Evolutionary conservation across 2,888 invertebrate species (phyloP).

Genomic region (Phania funesta): DNA sequence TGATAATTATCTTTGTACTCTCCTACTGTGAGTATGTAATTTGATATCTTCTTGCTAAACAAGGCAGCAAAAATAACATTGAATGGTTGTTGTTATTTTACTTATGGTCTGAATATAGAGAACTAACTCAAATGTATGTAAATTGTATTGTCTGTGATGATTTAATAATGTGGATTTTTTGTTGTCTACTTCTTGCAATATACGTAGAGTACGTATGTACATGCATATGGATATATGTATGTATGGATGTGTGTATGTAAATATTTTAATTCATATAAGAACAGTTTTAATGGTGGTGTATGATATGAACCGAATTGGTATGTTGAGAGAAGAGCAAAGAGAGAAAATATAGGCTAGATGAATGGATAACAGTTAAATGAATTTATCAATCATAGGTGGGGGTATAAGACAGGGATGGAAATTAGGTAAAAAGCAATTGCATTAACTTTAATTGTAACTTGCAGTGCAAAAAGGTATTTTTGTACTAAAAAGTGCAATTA

Average conservation of each 20-base stretch:
- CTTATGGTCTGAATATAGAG: constrained; percentile 58
- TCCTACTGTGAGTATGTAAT: constrained; percentile 44
- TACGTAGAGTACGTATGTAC: neutral
- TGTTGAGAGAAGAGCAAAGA: neutral
- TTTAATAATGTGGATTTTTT: constrained; percentile 60
- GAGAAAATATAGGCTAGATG: neutral
- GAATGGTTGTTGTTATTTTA: constrained; percentile 39
- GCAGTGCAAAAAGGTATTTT: too few relatives aligned
- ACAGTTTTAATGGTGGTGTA: neutral
- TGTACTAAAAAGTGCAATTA: too few relatives aligned
- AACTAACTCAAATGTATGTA: constrained; percentile 45
- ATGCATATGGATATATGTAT: neutral
- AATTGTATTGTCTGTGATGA: constrained; percentile 63
- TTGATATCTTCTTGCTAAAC: constrained; percentile 62
- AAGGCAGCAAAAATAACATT: constrained; percentile 59
- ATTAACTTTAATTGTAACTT: too few relatives aligned
- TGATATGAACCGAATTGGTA: neutral
- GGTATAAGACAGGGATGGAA: neutral
- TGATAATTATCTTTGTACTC: constrained; percentile 65
- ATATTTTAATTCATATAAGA: neutral
- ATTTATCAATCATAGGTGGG: constrained; percentile 14
- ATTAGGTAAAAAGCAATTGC: too few relatives aligned
- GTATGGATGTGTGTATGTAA: neutral
- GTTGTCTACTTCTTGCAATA: constrained; percentile 5
- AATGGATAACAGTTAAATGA: constrained; percentile 18